phyloP scores from a whole-genome alignment of 2,113 vertebrate species.

The Rana temporaria region DNA sequence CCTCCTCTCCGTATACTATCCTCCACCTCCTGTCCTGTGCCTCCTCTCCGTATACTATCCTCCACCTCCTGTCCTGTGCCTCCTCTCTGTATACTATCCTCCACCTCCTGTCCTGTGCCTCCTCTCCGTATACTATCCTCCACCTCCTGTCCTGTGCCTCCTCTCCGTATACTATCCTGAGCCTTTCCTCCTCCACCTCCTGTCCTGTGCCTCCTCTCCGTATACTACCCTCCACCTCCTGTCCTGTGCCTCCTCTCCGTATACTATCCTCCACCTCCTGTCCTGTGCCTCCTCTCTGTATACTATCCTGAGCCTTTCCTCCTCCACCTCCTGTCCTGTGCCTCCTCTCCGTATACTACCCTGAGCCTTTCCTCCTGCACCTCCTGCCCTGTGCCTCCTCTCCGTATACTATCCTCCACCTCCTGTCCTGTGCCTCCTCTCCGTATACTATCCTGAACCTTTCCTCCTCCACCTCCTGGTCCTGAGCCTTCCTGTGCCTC shows the following conservation, averaged over 20 bases:
- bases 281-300: too few relatives aligned
- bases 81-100: too few relatives aligned
- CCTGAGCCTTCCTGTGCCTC: too few relatives aligned
- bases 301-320: too few relatives aligned
- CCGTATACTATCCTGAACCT: too few relatives aligned
- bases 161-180: background rate
- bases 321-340: background rate
- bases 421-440: background rate
- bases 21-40: background rate
- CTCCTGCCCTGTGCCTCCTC: background rate
- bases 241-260: background rate
- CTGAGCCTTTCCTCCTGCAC: too few relatives aligned
- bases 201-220: background rate
- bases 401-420: background rate
- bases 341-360: too few relatives aligned
- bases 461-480: too few relatives aligned
- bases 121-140: background rate
- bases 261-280: constrained; percentile 60
- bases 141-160: background rate
- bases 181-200: constrained; percentile 67
- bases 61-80: too few relatives aligned
- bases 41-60: background rate
- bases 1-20: background rate
- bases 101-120: background rate
- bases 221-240: too few relatives aligned